A percentile compares a stretch with the other conserved stretches of the same genome.
phyloP scores from a whole-genome alignment of 1,140 invertebrate genomes.

The Drosophila subobscura region DNA sequence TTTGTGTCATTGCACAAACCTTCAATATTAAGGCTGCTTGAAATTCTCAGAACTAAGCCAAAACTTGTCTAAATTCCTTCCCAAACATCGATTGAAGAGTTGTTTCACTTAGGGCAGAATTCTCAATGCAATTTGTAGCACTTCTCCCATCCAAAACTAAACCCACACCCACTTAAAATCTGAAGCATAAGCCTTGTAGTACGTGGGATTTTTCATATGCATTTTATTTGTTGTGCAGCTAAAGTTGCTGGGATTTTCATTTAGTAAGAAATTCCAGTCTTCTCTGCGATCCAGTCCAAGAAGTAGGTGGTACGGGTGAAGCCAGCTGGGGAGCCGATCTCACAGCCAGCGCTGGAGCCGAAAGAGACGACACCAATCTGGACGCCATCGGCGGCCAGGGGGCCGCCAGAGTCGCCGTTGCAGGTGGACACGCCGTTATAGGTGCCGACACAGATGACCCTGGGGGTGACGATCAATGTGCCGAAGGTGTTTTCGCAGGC shows the following conservation, averaged over 20 bases:
- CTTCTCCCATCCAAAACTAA: too few species aligned
- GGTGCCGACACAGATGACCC: slow-evolving; percentile 31
- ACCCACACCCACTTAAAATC: too few species aligned
- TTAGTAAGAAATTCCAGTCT: slow-evolving; percentile 83
- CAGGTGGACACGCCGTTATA: slow-evolving; percentile 42
- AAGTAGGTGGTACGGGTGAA: slow-evolving; percentile 84
- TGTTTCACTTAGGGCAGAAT: too few species aligned
- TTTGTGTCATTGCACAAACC: too few species aligned
- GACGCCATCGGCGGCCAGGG: slow-evolving; percentile 28
- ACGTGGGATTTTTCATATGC: neutral
- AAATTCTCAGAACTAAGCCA: too few species aligned
- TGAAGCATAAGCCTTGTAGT: too few species aligned
- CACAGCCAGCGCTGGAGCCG: slow-evolving; percentile 84
- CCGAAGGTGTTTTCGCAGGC: slow-evolving; percentile 32
- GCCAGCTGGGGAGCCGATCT: slow-evolving; percentile 84
- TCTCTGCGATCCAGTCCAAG: slow-evolving; percentile 84
- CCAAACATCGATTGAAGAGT: too few species aligned
- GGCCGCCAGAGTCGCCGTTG: slow-evolving; percentile 58
- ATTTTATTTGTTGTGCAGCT: neutral
- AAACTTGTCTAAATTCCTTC: too few species aligned
- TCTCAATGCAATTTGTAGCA: too few species aligned
- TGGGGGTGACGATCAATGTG: slow-evolving; percentile 7
- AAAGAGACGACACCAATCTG: slow-evolving; percentile 85
- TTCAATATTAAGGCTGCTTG: too few species aligned
- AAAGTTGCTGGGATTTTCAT: neutral